phyloP scores from a whole-genome alignment of 2,888 invertebrate species.

The Pelosia muscerda region DNA sequence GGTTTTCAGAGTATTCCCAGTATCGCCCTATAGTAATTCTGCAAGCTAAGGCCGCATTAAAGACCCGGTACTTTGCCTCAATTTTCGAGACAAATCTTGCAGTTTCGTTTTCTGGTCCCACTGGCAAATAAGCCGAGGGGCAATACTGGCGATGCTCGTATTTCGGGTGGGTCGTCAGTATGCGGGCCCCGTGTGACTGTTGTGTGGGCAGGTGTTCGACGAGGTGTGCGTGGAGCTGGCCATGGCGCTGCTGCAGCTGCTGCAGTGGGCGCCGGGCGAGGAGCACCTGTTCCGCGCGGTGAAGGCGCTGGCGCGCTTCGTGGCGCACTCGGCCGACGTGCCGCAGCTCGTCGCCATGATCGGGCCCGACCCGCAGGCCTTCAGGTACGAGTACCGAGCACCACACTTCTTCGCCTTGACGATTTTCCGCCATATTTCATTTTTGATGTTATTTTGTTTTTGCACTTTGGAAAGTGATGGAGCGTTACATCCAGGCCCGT shows the following conservation, averaged over 20 bases:
- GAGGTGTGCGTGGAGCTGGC: conserved; percentile 96
- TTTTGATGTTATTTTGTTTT: too few relatives aligned
- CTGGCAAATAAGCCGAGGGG: neutral
- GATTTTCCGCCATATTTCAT: too few relatives aligned
- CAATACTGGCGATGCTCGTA: neutral
- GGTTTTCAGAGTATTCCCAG: neutral
- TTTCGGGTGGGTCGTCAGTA: neutral
- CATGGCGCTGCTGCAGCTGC: conserved; percentile 96
- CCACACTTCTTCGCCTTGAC: too few relatives aligned
- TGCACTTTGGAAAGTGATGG: neutral
- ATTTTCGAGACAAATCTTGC: neutral
- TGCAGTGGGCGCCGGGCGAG: conserved; percentile 92
- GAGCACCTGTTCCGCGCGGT: conserved; percentile 93
- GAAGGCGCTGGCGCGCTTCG: conserved; percentile 92
- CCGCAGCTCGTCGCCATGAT: conserved; percentile 96
- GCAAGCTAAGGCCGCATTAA: neutral
- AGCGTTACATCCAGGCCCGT: neutral
- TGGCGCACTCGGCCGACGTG: conserved; percentile 93
- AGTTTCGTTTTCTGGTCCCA: neutral
- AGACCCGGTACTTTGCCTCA: neutral
- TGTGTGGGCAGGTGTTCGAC: conserved; percentile 93
- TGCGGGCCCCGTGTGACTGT: neutral
- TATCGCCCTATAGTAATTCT: neutral
- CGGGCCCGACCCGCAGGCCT: conserved; percentile 94
- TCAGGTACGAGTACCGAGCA: too few relatives aligned